Evolutionary conservation across 2,888 invertebrate genomes (phyloP), one percentile per base, ranked within the genome.

Genomic region (Limenitis camilla): DNA sequence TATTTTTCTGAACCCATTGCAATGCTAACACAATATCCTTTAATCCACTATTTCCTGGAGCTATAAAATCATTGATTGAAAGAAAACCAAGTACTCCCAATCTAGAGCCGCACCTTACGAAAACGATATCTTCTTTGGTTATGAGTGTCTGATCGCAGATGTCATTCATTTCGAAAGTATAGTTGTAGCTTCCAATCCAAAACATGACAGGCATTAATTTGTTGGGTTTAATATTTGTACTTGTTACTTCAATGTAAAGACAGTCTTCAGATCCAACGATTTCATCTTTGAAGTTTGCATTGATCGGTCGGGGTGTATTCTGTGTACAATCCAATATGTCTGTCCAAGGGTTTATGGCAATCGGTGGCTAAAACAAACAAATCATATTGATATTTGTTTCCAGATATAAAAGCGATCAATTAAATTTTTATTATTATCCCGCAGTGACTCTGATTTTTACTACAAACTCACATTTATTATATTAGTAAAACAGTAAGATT

Each of bases 151-250:
- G 74, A 54, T 88, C 86, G 51, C 74, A 74, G n/a, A 69, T 56
- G 7, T 66, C 54, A 50, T 85, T 84, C 35, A 76, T 58, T 39
- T 68, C 68, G 40, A 58, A 61, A 29, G 69, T 49, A 62, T 76
- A 89, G 29, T 66, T 69, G 56, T 68, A 85, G 43, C 81, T 73
- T 52, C 88, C 86, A 47, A 89, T 78, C 81, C 84, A 89, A 55
- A 89, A 84, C 84, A 89, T 84, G 2, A 89, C 88, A 29, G 89
- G 88, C 61, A 81, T 63, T 10, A 66, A 75, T 58, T 83, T 71
- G 1, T 71, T 64, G 5, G 80, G 72, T 35, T 71, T 67, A 7
- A 79, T 59, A 54, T 65, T 74, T 55, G 79, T 78, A 32, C 79
- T 75, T 30, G 70, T 71, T 9, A 88, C 65, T 61, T 86, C 81